Base-by-base conservation (phyloP, 1,140 invertebrate species). In the Brachionus paranguensis region DNA sequence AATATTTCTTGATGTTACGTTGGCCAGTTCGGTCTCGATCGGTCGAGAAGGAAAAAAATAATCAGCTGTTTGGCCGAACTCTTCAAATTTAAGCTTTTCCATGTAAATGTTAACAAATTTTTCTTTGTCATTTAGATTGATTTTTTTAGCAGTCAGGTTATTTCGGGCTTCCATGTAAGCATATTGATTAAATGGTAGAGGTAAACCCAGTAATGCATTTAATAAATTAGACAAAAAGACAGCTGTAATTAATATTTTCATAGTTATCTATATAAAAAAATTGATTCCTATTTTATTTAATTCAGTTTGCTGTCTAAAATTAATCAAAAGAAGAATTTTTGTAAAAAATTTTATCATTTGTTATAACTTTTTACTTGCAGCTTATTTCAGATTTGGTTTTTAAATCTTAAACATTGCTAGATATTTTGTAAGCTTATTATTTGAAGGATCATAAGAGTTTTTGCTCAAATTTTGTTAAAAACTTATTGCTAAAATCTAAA, bases 101-200 rank as follows among this genome's bases (percentile, higher is more conserved):
- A 68, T 45, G 37, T 70, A 83, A 29, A 83, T 47, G 27, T 83
- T 83, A 14, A 83, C 64, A 43, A 70, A 20, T 83, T 47, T 68
- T 83, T 83, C 81, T 55, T 83, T 83, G 33, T 33, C 24, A 27
- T 50, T 79, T 43, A 79, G 37, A 14, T 24, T 6, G 4, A 43
- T 4, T 43, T 47, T 74, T 74, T 45, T 41, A 3, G 20, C 24
- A 33, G 24, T 78, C 0, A 78, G 10, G n/a, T 78, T 78, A 55
- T 78, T 78, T 33, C 74, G 12, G 12, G 74, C 74, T 12, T 33
- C 1, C 74, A 78, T 78, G 47, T 78, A 78, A 14, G 74, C 45
- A 55, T 78, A 78, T 78, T 78, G 74, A 55, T 78, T 78, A 10
- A 78, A 55, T 37, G 74, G 74, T 53, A 78, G 55, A n/a, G 74